Evolutionary conservation across 2,888 invertebrate species (phyloP).

Genomic region (Clistopyga incitator): DNA sequence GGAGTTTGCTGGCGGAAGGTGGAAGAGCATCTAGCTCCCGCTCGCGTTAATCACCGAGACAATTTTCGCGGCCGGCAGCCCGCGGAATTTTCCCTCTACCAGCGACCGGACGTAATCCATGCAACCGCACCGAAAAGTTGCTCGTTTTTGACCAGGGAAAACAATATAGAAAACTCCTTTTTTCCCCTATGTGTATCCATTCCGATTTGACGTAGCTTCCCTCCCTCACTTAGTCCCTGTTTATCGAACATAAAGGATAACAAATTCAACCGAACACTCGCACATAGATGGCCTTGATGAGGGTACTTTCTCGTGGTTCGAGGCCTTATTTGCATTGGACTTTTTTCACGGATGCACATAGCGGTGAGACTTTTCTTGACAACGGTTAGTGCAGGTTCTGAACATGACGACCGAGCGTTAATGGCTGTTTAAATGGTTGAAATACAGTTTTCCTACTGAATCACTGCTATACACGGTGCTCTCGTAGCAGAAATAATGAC

Average conservation of each 20-base stretch:
- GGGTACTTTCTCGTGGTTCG: no score
- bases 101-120: slow-evolving; percentile 58
- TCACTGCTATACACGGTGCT: no score
- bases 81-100: slow-evolving; percentile 49
- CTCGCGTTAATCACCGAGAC: slow-evolving; percentile 55
- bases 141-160: slow-evolving; percentile 14
- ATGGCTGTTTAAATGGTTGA: no score
- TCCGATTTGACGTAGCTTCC: background rate
- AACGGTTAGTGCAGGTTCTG: no score
- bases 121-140: slow-evolving; percentile 43
- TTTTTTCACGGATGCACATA: no score
- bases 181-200: background rate
- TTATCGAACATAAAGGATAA: background rate
- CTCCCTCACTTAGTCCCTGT: background rate
- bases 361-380: no score
- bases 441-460: no score
- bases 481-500: no score
- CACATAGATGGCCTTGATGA: background rate
- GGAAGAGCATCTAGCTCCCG: slow-evolving; percentile 21
- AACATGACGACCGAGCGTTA: no score
- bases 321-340: no score
- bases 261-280: background rate
- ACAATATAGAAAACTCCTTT: background rate
- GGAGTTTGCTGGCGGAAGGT: slow-evolving; percentile 14
- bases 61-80: slow-evolving; percentile 47